Conservation (phyloP, 2,113 vertebrate species). For the Pseudopipra pipra region DNA sequence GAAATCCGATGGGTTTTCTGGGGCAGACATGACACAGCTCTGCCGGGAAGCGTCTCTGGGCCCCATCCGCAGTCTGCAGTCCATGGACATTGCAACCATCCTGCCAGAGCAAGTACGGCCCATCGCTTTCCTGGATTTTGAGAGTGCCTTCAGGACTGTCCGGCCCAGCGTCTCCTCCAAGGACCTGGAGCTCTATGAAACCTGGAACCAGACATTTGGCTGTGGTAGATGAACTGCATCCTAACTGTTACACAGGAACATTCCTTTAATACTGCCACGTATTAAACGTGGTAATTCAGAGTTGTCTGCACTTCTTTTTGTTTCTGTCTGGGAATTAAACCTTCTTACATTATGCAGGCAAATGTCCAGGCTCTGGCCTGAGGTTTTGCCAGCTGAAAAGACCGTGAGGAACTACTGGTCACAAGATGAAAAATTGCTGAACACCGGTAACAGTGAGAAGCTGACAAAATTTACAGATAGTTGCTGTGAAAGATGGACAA, state of each 20-base stretch:
- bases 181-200: slow-evolving; percentile 90
- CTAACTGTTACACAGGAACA: accelerated
- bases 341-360: not conserved
- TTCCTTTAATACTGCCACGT: accelerated
- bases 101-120: slow-evolving; percentile 86
- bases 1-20: slow-evolving; percentile 86
- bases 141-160: slow-evolving; percentile 86
- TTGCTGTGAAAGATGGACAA: not conserved
- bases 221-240: slow-evolving; percentile 78
- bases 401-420: not conserved
- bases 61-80: slow-evolving; percentile 89
- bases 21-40: slow-evolving; percentile 95
- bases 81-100: slow-evolving; percentile 87
- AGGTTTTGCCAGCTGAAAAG: not conserved
- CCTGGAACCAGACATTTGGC: slow-evolving; percentile 93
- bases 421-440: accelerated
- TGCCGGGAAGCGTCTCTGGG: slow-evolving; percentile 94
- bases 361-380: not conserved
- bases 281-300: not conserved
- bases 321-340: not conserved
- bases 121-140: slow-evolving; percentile 86
- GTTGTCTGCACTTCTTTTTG: not conserved
- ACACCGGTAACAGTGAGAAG: not conserved
- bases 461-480: not conserved
- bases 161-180: slow-evolving; percentile 87